Percentiles rank a stretch among this genome's conserved stretches.
These are phyloP conservation scores for Drosophila mercatorum DNA, from an alignment of 2,888 invertebrate genomes.

Conservation along the genomic window DNA sequence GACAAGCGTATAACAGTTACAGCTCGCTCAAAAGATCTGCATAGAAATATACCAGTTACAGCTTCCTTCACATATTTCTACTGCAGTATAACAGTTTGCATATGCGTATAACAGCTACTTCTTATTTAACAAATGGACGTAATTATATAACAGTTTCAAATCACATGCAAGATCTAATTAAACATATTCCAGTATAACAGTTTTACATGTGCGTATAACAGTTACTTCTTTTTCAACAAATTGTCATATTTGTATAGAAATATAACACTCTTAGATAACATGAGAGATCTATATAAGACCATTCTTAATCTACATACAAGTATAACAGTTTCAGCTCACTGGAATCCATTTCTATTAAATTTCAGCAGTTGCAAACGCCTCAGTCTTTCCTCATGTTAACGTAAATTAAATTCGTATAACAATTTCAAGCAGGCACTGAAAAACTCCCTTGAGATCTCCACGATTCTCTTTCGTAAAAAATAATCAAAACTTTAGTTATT, in stretches of 20 bases:
- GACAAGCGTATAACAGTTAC: background rate
- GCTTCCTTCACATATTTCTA: background rate
- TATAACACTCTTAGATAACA: no score
- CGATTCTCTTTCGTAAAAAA: background rate
- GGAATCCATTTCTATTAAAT: background rate
- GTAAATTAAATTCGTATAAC: background rate
- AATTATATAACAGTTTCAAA: no score
- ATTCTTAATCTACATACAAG: no score
- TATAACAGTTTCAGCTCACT: background rate
- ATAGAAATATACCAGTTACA: background rate
- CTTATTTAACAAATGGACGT: no score
- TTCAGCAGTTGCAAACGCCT: background rate
- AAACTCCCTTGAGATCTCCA: background rate
- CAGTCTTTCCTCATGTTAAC: background rate
- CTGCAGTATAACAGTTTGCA: background rate
- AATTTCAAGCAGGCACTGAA: background rate
- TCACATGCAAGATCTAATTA: no score
- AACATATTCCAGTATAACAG: background rate
- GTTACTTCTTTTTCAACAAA: background rate
- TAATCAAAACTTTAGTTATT: conserved; percentile 1
- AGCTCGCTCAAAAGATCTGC: background rate
- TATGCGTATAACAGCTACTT: background rate
- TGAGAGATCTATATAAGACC: no score
- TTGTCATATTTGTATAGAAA: no score
- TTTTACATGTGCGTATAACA: background rate